Base-by-base conservation (phyloP, 2,113 vertebrate species). In the Hymenochirus boettgeri region DNA sequence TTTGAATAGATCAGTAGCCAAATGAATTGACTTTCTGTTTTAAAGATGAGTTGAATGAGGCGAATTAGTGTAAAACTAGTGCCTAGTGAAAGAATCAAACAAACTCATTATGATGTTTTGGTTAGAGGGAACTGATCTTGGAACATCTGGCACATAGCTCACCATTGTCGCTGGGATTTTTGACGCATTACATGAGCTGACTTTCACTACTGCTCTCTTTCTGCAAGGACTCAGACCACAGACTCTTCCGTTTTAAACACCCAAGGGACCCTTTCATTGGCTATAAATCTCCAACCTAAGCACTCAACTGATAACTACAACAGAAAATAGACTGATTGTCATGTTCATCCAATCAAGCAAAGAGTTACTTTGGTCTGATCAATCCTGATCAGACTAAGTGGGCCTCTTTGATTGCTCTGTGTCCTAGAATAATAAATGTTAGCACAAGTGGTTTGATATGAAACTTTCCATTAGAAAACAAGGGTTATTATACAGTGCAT, bases 101-200 rank as follows among this genome's bases (percentile, higher is more conserved):
- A 24, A n/a, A 19, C n/a, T 21, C 54, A 58, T 59, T 31, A 27
- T 39, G 46, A 58, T 51, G 55, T 66, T 66, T 66, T 58, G 42
- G 48, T 66, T 59, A 51, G 15, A 46, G 48, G 42, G 23, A 57
- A 51, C 64, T 51, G 55, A 24, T 58, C 26, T 42, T 42, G 21
- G 5, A 58, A 39, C 64, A 66, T 58, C 64, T 66, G 64, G 64
- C n/a, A 51, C 31, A 58, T 42, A 22, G 17, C 46, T 59, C 55
- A 27, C 31, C 46, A 59, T 59, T 27, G 55, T 29, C 31, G 21
- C 17, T 51, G 55, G 51, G 37, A 29, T 39, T 51, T 58, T 27
- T 58, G 55, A 51, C 62, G 55, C 25, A 15, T 33, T 29, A 45
- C 55, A 48, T 1, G 26, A 46, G 51, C 39, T 27, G 12, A 7